Percentiles rank a stretch among this genome's conserved stretches.
These are phyloP conservation scores for Pollimyrus isidori DNA, from an alignment of 2,113 vertebrate species.

Conservation along the genomic window DNA sequence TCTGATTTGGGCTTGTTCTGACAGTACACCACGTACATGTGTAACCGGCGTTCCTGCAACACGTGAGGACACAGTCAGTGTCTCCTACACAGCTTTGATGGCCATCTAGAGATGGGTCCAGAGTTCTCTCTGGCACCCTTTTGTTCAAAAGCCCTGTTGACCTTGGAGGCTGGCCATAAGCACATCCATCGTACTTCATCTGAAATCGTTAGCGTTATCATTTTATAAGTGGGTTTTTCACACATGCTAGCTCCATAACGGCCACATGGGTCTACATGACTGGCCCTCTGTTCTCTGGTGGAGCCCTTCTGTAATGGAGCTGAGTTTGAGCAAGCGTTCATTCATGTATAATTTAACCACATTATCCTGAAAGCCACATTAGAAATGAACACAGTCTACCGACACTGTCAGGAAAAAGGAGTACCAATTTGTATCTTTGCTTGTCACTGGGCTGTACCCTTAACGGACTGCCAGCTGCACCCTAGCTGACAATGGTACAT, in stretches of 20 bases:
- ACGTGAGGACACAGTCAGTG: constrained; percentile 23
- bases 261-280: not conserved
- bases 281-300: not conserved
- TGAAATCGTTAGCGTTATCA: not conserved
- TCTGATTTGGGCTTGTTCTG: constrained; percentile 92
- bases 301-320: constrained; percentile 32
- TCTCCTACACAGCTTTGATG: not conserved
- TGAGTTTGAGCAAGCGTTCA: constrained; percentile 41
- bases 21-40: constrained; percentile 92
- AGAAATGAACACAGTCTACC: constrained; percentile 37
- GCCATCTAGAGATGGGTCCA: not conserved
- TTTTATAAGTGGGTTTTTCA: not conserved
- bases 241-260: not conserved
- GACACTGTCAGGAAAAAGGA: constrained; percentile 25
- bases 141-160: not conserved
- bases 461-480: not conserved
- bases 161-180: not conserved
- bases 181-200: not conserved
- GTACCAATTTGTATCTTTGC: not conserved
- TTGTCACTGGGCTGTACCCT: not conserved
- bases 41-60: constrained; percentile 77
- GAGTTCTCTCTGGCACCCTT: not conserved
- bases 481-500: not conserved
- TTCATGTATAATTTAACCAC: constrained; percentile 60
- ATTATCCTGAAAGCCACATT: constrained; percentile 41